A percentile compares a stretch with the other conserved stretches of the same genome.
These are phyloP conservation scores for Tanaodytes sp. DNA, from an alignment of 2,888 invertebrate genomes.

Conservation along the genomic window DNA sequence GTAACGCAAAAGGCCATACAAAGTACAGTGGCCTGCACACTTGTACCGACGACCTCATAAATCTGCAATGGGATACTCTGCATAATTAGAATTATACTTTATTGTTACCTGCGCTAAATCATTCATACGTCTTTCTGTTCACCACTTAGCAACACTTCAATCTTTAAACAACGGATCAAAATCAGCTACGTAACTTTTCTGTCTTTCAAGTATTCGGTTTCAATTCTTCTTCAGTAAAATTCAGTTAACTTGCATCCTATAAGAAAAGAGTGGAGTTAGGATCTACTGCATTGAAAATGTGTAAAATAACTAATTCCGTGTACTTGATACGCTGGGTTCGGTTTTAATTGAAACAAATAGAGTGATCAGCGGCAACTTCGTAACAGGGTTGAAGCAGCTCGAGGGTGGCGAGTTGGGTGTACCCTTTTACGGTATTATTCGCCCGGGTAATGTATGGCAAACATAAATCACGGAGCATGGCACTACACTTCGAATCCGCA, in stretches of 20 bases:
- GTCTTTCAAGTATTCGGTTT: too few relatives aligned
- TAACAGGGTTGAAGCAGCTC: slow-evolving; percentile 47
- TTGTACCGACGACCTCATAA: slow-evolving; percentile 65
- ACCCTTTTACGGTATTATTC: slow-evolving; percentile 72
- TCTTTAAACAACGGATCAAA: too few relatives aligned
- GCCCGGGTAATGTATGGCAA: slow-evolving; percentile 69
- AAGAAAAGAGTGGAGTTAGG: too few relatives aligned
- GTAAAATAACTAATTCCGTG: slow-evolving; percentile 42
- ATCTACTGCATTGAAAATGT: too few relatives aligned
- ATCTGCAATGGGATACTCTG: slow-evolving; percentile 69
- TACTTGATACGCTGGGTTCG: slow-evolving; percentile 33
- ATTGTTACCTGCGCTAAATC: slow-evolving; percentile 61
- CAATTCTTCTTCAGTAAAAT: too few relatives aligned
- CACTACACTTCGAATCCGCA: slow-evolving; percentile 63
- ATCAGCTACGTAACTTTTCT: too few relatives aligned
- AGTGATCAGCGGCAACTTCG: slow-evolving; percentile 64
- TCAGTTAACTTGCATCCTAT: too few relatives aligned
- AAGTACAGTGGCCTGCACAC: slow-evolving; percentile 54
- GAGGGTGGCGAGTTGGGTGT: slow-evolving; percentile 59
- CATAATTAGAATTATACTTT: slow-evolving; percentile 67
- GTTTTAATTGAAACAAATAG: slow-evolving; percentile 71
- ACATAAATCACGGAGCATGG: slow-evolving; percentile 66
- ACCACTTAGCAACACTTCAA: too few relatives aligned
- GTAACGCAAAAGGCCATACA: slow-evolving; percentile 50
- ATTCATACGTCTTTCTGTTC: slow-evolving; percentile 56